Evolutionary conservation across 2,888 invertebrate species (phyloP), one percentile per base, ranked within the genome.

Genomic region (Pseudanteris insignis): DNA sequence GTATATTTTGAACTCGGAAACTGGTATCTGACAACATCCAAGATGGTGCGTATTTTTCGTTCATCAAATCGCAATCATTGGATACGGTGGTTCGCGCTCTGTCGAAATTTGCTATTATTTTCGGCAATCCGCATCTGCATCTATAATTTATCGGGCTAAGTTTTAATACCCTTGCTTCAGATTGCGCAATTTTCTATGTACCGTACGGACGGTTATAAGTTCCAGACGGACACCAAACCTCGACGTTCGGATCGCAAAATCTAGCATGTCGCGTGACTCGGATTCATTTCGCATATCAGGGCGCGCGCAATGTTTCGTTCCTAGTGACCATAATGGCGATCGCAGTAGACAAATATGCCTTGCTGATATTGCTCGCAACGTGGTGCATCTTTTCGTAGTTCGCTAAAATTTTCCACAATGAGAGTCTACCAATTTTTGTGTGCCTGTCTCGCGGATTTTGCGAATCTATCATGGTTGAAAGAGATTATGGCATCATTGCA

Each of bases 1-100:
- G 79, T 88, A 86, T 87, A 87, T 84, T 86, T 87, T 85, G 85
- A 83, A 83, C 83, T 85, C 84, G 84, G 85, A 84, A 82, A 83
- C 83, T 81, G 84, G 85, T 88, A 92, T 92, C 91, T 81, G 81
- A 84, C 86, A 88, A 87, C 91, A 90, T 90, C 89, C 87, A 89
- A 86, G 79, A 90, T 90, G 89, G 89, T 89, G 84, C 84, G 89
- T 85, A 83, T 72, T 33, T 34, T 33, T 12, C 2, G 2, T 9
- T n/a, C 11, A 57, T 63, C 63, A 21, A 57, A 62, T 21, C 15
- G 2, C 24, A 37, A 33, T 29, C 10, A 44, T 50, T 10, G 14
- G 10, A 48, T 48, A 54, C 67, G 15, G 40, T 61, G 59, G 53
- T 24, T 44, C 47, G 29, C 32, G 38, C 8, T 32, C 43, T 55